Conservation (phyloP, 2,113 vertebrate species). For the Prinia subflava region DNA sequence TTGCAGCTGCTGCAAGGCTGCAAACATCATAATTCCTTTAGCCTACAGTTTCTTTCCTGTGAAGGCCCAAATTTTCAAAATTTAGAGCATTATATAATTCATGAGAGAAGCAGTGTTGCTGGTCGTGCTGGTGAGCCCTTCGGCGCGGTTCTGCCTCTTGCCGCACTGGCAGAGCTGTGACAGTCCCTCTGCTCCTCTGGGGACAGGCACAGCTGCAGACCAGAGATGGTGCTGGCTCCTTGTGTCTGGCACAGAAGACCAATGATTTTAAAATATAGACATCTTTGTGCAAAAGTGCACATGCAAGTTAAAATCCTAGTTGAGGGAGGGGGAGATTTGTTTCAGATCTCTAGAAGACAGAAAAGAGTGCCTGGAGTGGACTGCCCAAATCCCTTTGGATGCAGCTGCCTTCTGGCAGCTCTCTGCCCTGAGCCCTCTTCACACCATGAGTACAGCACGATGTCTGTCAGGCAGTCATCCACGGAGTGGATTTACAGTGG, state of each 20-base stretch:
- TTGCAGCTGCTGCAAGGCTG: background rate
- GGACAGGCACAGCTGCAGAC: background rate
- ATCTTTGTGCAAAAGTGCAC: background rate
- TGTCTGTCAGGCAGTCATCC: background rate
- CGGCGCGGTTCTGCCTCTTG: background rate
- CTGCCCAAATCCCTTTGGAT: background rate
- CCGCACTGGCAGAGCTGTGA: accelerated
- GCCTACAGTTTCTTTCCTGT: background rate
- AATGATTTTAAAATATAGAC: background rate
- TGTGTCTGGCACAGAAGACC: background rate
- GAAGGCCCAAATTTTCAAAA: background rate
- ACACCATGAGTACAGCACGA: accelerated
- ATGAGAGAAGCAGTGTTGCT: background rate
- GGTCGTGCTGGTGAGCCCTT: background rate
- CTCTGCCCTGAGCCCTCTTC: background rate
- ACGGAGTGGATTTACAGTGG: background rate
- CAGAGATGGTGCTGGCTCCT: background rate
- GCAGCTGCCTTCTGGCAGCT: background rate
- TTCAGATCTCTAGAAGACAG: background rate
- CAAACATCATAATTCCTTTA: background rate
- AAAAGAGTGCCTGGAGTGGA: background rate
- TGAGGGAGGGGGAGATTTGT: background rate
- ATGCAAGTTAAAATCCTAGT: background rate
- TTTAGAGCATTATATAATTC: background rate
- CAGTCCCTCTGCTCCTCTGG: background rate